Base-by-base conservation (phyloP, 2,113 vertebrate species). In the Salvelinus alpinus region DNA sequence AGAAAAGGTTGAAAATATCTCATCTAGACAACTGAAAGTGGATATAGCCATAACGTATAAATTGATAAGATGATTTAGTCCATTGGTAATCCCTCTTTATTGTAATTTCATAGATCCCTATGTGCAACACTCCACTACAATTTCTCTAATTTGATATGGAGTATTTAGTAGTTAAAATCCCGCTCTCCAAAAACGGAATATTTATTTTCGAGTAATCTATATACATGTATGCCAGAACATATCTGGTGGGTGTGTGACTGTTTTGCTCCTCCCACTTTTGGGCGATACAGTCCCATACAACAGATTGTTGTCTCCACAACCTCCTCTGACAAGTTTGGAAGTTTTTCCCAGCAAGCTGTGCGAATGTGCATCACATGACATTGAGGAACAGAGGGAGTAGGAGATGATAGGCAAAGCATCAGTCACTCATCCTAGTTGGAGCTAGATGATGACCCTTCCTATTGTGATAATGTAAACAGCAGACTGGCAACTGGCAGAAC, bases 401-500 rank as follows among this genome's bases (percentile, higher is more conserved):
- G 76, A 86, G 86, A 90, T 90, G 87, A 90, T 83, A 91, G 82
- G 70, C 82, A 86, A 75, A 85, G 82, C 87, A 80, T 83, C 75
- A 80, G 82, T 84, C 81, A 65, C 71, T 78, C 82, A 71, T 86
- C 83, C 70, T 85, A 78, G 82, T 80, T 75, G 86, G 80, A 84
- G 77, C 80, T 85, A 90, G 84, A 88, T 88, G 3, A 57, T 5
- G 86, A 91, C 87, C 88, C 77, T 83, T 83, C 84, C 87, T 78
- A 86, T 83, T 86, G 86, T 86, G 85, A 88, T 91, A 87, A 85
- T 84, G 87, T 91, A 91, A 92, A 90, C 88, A 90, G 80, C 72
- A 70, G 75, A 71, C 75, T 73, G 80, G 77, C 73, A 83, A 85
- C 72, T 70, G 66, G 80, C 80, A 78, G 79, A 87, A 86, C 67